Evolutionary conservation across 2,113 vertebrate species (phyloP), one percentile per base, ranked within the genome.

Genomic region (Nestor notabilis): DNA sequence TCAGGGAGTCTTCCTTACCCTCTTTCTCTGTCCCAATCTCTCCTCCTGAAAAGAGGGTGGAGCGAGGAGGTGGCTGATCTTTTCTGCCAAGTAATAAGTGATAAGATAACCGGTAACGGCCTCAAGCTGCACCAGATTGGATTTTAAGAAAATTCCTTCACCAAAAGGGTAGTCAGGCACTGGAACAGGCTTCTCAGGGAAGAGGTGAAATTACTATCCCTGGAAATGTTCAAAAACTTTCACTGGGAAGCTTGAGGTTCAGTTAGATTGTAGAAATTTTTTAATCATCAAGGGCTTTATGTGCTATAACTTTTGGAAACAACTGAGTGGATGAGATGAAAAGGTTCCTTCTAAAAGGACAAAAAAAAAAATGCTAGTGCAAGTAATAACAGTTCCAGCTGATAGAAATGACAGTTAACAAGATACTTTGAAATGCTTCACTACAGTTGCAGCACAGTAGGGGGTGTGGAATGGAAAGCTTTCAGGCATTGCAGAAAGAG

Each of bases 321-420:
- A 46, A 44, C 13, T 12, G 28, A 37, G n/a, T 46, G 44, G 10
- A 58, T 35, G 20, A 35, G 33, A 58, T 35, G 13, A 35, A 58
- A 58, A 10, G 13, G 33, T n/a, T 35, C 56, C 21, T 58, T 35
- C 56, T 20, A 47, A 91, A 83, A 75, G 6, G 1, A 46, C 43
- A 10, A 74, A 50, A 82, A 33, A 33, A 20, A 17, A 65, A 71
- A 43, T 2, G 12, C 9, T 44, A 17, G 8, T 41, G 50, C 0
- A 20, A 68, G 33, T 43, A 74, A 39, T 65, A n/a, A 28, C 35
- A 44, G 14, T 43, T 89, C 37, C 61, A 28, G 9, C 41, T 83
- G 27, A 43, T 23, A 23, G 10, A 13, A 10, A 5, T 21, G 17
- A 49, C 12, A 72, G 35, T 24, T 10, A 52, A 9, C 0, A 0